These are phyloP conservation scores for Haliclona indistincta DNA, from an alignment of 37 sponge, comb jelly and placozoan species.

Conservation along the genomic window DNA sequence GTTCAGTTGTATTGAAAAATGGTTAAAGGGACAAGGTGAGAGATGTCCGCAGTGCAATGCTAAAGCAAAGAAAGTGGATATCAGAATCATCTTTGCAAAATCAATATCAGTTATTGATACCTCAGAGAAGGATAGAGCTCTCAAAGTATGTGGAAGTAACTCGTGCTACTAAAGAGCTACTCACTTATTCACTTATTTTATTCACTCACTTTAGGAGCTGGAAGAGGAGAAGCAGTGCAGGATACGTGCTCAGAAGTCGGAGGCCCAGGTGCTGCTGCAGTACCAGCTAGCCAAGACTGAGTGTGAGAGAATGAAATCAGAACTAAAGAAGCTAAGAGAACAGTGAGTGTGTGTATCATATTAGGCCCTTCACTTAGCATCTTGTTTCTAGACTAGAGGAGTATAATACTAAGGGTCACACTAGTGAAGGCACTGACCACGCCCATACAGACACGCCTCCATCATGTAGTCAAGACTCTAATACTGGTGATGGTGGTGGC, in stretches of 20 bases:
- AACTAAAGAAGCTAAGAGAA: conserved; percentile 37
- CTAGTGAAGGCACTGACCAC: neutral
- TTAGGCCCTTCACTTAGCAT: too few species aligned
- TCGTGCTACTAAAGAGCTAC: neutral
- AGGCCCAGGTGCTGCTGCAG: conserved; percentile 78
- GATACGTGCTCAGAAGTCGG: conserved; percentile 60
- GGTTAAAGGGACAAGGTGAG: conserved; percentile 59
- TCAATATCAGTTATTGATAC: conserved; percentile 82
- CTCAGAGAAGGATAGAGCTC: conserved; percentile 82
- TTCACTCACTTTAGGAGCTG: conserved; percentile 33
- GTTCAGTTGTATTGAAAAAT: conserved; percentile 82
- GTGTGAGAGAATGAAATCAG: conserved; percentile 71
- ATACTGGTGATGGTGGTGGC: neutral
- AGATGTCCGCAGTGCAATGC: conserved; percentile 93
- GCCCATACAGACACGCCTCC: neutral
- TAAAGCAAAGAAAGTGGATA: conserved; percentile 70
- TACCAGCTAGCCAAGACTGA: conserved; percentile 72
- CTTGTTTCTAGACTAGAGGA: neutral
- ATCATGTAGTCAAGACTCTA: too few species aligned
- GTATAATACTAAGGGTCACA: neutral
- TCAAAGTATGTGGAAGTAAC: conserved; percentile 7
- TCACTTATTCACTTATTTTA: neutral
- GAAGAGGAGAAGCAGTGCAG: conserved; percentile 60
- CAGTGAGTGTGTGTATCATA: conserved; percentile 16
- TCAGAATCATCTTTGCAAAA: conserved; percentile 81